Base-by-base conservation (phyloP, 2,888 invertebrate species). In the Meloe dianella region DNA sequence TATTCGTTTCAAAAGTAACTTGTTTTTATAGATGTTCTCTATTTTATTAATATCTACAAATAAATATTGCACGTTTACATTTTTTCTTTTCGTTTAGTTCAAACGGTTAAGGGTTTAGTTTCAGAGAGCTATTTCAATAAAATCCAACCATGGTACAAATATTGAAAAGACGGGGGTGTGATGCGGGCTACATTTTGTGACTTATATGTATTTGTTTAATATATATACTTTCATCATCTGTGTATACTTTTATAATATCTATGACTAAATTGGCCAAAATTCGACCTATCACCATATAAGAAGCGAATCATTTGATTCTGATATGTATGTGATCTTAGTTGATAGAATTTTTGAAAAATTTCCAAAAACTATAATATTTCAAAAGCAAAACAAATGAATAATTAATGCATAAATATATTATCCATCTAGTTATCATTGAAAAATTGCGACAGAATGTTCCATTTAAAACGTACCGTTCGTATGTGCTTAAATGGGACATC, bases 301-400 rank as follows among this genome's bases (percentile, higher is more conserved):
- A 82, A 76, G 75, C 78, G 84, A 82, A 80, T 82, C 82, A 76
- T 74, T 73, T 66, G 83, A 83, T 82, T 83, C 84, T 84, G 84
- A 84, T 84, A 84, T 84, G 84, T 84, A 81, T 83, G 81, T 79
- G 83, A 83, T 83, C 83, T 84, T 79, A 84, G 84, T 84, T 84
- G 84, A 83, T 83, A 82, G 82, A 79, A 78, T 77, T 72, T 74
- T 68, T 70, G 73, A 74, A 75, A n/a, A 60, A 60, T 9, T 20
- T 59, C 35, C 24, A 41, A 60, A 60, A 69, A 47, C 38, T 56
- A 60, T 51, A 30, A 47, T 38, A 65, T 24, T 38, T 27, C 56
- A 14, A 58, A 32, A 58, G 29, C 35, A 57, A 32, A 9, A 32
- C n/a, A 41, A 35, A n/a, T n/a, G 7, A 58, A 35, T 4, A 22